Base-by-base conservation (phyloP, 2,797 vertebrate species). In the Tangara arthus region DNA sequence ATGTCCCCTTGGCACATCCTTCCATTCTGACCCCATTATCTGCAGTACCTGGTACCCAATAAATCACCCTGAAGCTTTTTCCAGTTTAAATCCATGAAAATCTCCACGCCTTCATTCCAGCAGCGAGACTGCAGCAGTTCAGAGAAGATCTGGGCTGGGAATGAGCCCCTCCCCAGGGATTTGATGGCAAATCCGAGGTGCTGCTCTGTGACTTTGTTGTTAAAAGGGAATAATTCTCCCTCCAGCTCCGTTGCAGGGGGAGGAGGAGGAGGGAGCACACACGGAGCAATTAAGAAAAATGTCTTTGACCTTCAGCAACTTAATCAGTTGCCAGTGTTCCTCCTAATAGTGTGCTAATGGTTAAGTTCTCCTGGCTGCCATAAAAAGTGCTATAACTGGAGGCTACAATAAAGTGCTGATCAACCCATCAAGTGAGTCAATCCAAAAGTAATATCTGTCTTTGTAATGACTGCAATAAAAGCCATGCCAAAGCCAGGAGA, bases 351-450 rank as follows among this genome's bases (percentile, higher is more conserved):
- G 71, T 93, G 92, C 95, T 96, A 96, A 97, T 95, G 89, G 96
- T 96, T 96, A 96, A 95, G 81, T 96, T 96, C 94, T 91, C 66
- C 87, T 93, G 83, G 46, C 83, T 97, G 96, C 89, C 90, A 96
- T 94, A 96, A 97, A 97, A 92, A 90, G 72, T 71, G 87, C 94
- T 85, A 71, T 95, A 90, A 95, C 95, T 95, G 91, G 95, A 97
- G 96, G 95, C 91, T 93, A 96, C 94, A 95, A 96, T 96, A 96
- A 97, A 96, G 89, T 69, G 90, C 93, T 96, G 96, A 97, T 97
- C 96, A 96, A 95, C 94, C 93, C 90, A 96, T 97, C 92, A 90
- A 96, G 89, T 90, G 96, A 96, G 94, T 94, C 96, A 96, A 97
- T 95, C 94, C 93, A 87, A 95, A 96, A 97, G 94, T 94, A 94